Evolutionary conservation across 2,888 invertebrate genomes (phyloP), one percentile per base, ranked within the genome.

Genomic region (Drosophila multiciliata): DNA sequence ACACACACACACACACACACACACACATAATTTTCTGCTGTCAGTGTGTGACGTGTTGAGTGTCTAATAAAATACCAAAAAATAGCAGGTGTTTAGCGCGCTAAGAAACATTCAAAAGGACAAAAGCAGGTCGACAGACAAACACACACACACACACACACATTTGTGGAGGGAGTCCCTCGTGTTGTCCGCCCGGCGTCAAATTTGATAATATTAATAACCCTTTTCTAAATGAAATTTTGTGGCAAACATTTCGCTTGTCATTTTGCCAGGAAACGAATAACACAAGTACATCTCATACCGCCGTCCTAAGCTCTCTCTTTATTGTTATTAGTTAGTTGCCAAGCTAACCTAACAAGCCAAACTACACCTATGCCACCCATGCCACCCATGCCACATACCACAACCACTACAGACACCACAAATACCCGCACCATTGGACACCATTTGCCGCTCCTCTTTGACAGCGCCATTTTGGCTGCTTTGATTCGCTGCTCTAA

Each of bases 161-260:
- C 33, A 53, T 49, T 17, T 26, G 26, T 26, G 15, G 7, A n/a
- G 23, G 2, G 23, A 23, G 33, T 15, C 38, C 42, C 62, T 50
- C 38, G 62, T 71, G 73, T 83, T 75, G 75, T 75, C 58, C 68
- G 75, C 66, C 71, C 59, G 65, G 78, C 86, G 70, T 86, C 86
- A 82, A 77, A 82, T 77, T 88, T 86, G 80, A 78, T 86, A 84
- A 82, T 86, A 86, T 86, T 86, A 88, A 86, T 88, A 86, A 86
- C 82, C 86, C 82, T 86, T 86, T 88, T 78, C 82, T 72, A 88
- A 86, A 86, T 86, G 86, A 83, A 86, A 75, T 86, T 88, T 75
- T 86, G 88, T 83, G 87, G 87, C 88, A 87, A 84, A 80, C 87
- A 87, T 84, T 82, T 82, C 74, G 83, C 83, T 76, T 83, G 83